Percentiles rank a stretch among this genome's conserved stretches.
These are phyloP conservation scores for Odontomyia ornata DNA, from an alignment of 2,888 invertebrate genomes.

Conservation along the genomic window DNA sequence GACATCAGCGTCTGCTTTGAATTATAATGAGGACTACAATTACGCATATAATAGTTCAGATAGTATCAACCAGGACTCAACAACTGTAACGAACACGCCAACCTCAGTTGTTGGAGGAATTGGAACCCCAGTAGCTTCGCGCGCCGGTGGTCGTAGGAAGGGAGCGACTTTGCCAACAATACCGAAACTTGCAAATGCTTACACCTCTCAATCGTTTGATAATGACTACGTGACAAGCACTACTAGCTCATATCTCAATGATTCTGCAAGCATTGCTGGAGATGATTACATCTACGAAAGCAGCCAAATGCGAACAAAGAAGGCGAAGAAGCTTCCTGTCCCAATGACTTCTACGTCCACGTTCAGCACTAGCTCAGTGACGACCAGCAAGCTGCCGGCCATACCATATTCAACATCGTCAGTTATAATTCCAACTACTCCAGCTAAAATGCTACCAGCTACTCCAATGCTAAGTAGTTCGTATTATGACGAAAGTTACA, in stretches of 20 bases:
- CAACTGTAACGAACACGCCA: conserved; percentile 53
- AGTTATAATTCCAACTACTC: conserved; percentile 54
- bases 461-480: background rate
- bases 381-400: conserved; percentile 1
- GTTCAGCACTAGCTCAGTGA: background rate
- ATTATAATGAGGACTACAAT: conserved; percentile 76
- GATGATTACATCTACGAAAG: conserved; percentile 39
- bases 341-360: conserved; percentile 45
- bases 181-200: conserved; percentile 27
- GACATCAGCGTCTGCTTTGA: conserved; percentile 57
- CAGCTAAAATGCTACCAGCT: conserved; percentile 46
- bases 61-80: conserved; percentile 62
- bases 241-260: conserved; percentile 1
- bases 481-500: conserved; percentile 38
- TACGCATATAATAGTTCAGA: conserved; percentile 76
- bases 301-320: conserved; percentile 1
- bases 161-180: conserved; percentile 49
- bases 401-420: conserved; percentile 45
- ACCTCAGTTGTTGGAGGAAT: conserved; percentile 45
- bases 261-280: conserved; percentile 3
- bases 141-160: conserved; percentile 46
- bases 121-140: background rate
- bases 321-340: conserved; percentile 57
- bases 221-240: conserved; percentile 19
- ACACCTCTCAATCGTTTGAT: conserved; percentile 39